Conservation (phyloP, 2,113 vertebrate species). For the Labeo catla region DNA sequence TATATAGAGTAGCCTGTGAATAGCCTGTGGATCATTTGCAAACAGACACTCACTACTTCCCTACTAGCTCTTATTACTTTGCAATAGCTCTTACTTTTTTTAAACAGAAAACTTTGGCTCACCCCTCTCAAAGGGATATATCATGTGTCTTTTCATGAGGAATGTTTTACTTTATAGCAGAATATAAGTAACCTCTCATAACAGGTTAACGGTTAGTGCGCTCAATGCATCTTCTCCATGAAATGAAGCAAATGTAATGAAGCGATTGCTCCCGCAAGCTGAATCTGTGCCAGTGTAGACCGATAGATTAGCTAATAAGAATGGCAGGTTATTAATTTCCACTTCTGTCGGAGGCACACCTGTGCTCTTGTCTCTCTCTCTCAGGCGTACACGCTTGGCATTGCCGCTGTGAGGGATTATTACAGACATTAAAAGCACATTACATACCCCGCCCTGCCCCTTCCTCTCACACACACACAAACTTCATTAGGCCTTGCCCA, state of each 20-base stretch:
- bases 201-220: slow-evolving; percentile 24
- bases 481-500: slow-evolving; percentile 72
- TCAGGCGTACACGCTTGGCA: slow-evolving; percentile 69
- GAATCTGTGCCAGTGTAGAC: slow-evolving; percentile 29
- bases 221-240: slow-evolving; percentile 23
- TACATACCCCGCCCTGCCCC: slow-evolving; percentile 77
- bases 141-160: not conserved
- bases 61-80: not conserved
- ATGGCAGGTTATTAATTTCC: slow-evolving; percentile 54
- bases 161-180: slow-evolving; percentile 12
- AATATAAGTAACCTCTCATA: slow-evolving; percentile 5
- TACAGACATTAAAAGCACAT: slow-evolving; percentile 79
- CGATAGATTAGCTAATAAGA: slow-evolving; percentile 47
- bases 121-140: not conserved
- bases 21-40: not conserved
- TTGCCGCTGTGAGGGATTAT: slow-evolving; percentile 77
- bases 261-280: slow-evolving; percentile 28
- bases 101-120: not conserved
- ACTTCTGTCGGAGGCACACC: slow-evolving; percentile 51
- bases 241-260: slow-evolving; percentile 31
- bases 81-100: not conserved
- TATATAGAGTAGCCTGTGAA: too few relatives aligned
- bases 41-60: not conserved
- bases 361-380: slow-evolving; percentile 52
- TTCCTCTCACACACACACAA: slow-evolving; percentile 51